Evolutionary conservation across 2,797 vertebrate species (phyloP).

Genomic region (Sebastolobus altivelis): DNA sequence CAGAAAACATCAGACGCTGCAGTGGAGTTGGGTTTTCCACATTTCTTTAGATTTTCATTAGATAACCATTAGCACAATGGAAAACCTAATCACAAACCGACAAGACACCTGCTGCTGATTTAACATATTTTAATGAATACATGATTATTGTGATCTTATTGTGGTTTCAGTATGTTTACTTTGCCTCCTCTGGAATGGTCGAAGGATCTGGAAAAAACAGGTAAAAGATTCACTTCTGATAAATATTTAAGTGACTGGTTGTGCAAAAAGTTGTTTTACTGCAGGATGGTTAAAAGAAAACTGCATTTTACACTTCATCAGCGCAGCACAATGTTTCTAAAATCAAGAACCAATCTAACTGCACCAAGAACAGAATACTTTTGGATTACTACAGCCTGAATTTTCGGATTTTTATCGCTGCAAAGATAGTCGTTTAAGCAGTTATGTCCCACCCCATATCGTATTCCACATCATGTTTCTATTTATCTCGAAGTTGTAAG

Average conservation of each 20-base stretch:
- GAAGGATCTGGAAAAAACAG: constrained; percentile 21
- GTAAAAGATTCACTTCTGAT: neutral
- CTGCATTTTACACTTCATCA: neutral
- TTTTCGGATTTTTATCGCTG: neutral
- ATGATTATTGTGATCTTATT: neutral
- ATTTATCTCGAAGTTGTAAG: no score
- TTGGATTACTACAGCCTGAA: neutral
- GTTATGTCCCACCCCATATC: no score
- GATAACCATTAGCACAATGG: neutral
- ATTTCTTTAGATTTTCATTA: neutral
- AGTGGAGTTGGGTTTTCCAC: neutral
- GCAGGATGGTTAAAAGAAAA: neutral
- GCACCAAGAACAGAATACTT: neutral
- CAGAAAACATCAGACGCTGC: neutral
- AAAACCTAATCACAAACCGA: neutral
- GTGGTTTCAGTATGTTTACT: neutral
- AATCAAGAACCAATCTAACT: neutral
- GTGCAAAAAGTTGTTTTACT: neutral
- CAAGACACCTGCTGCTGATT: neutral
- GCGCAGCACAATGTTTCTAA: neutral
- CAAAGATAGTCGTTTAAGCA: neutral
- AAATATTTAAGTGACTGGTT: neutral
- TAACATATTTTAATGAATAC: neutral
- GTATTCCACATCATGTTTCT: no score
- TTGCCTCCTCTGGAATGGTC: rapidly evolving